phyloP scores from a whole-genome alignment of 1,140 invertebrate species.

The Bombus huntii region DNA sequence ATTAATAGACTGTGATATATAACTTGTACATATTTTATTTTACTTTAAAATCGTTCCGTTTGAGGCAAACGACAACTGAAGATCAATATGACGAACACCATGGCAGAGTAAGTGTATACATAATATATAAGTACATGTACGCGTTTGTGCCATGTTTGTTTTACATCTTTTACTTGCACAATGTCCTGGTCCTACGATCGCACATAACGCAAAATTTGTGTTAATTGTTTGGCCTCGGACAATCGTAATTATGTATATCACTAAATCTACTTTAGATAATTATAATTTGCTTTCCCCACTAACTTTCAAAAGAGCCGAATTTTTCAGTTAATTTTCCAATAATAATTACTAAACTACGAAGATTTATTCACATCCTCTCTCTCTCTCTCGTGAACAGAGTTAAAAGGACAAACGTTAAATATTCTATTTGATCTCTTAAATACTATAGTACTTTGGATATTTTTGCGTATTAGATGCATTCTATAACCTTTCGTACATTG shows the following conservation, averaged over 20 bases:
- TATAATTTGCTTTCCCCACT: not conserved
- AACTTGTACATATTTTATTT: slow-evolving; percentile 28
- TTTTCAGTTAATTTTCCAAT: not conserved
- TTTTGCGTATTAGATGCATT: not conserved
- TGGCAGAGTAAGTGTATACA: slow-evolving; percentile 67
- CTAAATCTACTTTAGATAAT: not conserved
- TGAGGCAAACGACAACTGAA: not conserved
- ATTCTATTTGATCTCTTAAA: not conserved
- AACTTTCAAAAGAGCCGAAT: not conserved
- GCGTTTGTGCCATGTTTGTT: not conserved
- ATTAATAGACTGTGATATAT: slow-evolving; percentile 70
- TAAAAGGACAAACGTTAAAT: not conserved
- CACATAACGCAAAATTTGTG: not conserved
- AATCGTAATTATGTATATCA: not conserved
- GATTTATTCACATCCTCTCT: too few species aligned
- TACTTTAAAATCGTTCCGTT: not conserved
- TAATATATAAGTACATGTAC: not conserved
- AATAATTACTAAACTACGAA: too few species aligned
- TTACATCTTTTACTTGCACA: not conserved
- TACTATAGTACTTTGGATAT: not conserved
- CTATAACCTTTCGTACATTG: not conserved
- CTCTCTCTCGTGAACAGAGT: not conserved
- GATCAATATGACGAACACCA: slow-evolving; percentile 24
- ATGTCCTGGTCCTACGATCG: not conserved
- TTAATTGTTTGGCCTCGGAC: not conserved